Base-by-base conservation (phyloP, 2,888 invertebrate genomes). In the Cheilosia grossa region DNA sequence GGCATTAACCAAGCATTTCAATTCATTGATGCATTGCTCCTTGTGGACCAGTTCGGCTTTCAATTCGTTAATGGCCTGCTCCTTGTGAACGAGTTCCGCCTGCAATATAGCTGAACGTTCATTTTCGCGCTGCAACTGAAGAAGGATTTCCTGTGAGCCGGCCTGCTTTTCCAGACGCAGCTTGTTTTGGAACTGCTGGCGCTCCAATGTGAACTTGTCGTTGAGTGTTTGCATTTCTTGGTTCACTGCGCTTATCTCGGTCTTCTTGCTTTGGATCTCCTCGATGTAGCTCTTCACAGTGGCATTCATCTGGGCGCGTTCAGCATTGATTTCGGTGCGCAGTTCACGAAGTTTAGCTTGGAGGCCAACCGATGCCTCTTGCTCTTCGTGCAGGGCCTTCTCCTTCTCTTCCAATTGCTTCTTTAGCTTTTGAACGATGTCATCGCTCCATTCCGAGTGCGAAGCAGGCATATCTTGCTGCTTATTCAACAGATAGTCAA, bases 381-480 rank as follows among this genome's bases (percentile, higher is more conserved):
- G 94, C 89, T 96, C 96, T 86, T 96, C 96, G 2, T 93, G 91
- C 4, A 97, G 91, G 1, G 95, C 94, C 88, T 96, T 96, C 88
- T 97, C 97, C 89, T 96, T 97, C 87, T 98, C 98, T 24, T 96
- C 96, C 33, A 98, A 92, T 91, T 98, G 97, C 88, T 97, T 97
- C 91, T 96, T 97, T 88, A 98, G 90, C 89, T 96, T 96, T 88
- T 96, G 96, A 86, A 97, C 94, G 1, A 97, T 96, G 91, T 98
- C 98, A 94, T 97, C 97, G 66, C 95, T 95, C 97, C 97, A 97
- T 89, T 97, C 97, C 2, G 96, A 95, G 89, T 96, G 95, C 87
- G 95, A 93, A 0, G 95, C 95, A 87, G 94, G 93, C 85, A 95
- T 95, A 91, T 95, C 95, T 91, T 96, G 95, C 91, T 97, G 97